phyloP scores from a whole-genome alignment of 2,797 vertebrate species.

The Myotis daubentonii region DNA sequence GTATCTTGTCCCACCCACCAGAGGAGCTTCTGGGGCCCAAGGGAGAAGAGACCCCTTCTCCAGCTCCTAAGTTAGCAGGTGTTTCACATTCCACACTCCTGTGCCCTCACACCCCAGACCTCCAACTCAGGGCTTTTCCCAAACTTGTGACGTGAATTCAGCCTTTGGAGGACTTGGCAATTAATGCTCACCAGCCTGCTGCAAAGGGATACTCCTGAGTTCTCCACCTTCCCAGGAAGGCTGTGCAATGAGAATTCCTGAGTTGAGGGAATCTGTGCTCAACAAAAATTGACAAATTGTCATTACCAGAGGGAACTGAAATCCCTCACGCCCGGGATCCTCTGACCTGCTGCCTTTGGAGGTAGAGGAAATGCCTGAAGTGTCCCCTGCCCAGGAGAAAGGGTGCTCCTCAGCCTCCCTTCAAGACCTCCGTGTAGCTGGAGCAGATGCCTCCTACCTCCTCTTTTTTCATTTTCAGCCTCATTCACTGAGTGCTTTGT shows the following conservation, averaged over 20 bases:
- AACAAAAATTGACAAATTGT: neutral
- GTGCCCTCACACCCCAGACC: neutral
- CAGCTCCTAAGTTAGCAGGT: neutral
- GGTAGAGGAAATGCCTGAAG: neutral
- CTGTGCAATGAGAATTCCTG: neutral
- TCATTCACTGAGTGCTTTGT: neutral
- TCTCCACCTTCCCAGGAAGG: neutral
- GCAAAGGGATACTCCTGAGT: neutral
- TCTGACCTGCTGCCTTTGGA: neutral
- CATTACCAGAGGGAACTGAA: slow-evolving; percentile 23
- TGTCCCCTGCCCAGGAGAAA: neutral
- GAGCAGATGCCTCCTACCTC: neutral
- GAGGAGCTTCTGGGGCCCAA: neutral
- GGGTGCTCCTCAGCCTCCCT: neutral
- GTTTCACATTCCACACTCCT: neutral
- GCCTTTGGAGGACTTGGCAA: slow-evolving; percentile 31
- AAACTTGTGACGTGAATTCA: neutral
- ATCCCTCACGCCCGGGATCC: neutral
- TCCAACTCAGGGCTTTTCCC: neutral
- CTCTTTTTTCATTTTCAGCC: neutral
- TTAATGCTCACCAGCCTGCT: slow-evolving; percentile 31
- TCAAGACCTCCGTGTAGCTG: too few species aligned
- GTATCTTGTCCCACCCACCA: neutral
- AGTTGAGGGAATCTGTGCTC: slow-evolving; percentile 1
- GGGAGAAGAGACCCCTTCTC: neutral